Conservation (phyloP, 2,797 vertebrate genomes). For the Melanotaenia pygmaea region DNA sequence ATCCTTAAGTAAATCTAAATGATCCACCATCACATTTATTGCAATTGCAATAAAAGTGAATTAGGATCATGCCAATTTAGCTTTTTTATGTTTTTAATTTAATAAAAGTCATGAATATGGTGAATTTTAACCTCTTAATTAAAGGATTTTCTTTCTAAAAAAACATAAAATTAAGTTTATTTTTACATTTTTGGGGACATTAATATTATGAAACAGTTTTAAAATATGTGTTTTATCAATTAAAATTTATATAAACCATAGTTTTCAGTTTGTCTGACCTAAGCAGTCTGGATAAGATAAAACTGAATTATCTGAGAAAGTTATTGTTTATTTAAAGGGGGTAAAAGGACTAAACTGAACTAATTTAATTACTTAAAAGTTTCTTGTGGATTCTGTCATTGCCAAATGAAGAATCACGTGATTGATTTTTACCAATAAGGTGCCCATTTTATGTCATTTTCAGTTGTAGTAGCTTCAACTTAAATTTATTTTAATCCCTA, state of each 20-base stretch:
- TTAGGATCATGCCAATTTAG: neutral
- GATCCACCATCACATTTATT: slow-evolving; percentile 17
- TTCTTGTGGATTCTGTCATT: neutral
- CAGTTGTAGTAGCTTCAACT: too few relatives aligned
- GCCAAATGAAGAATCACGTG: neutral
- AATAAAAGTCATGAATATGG: neutral
- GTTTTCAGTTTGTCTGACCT: neutral
- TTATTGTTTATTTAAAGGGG: neutral
- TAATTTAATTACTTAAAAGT: neutral
- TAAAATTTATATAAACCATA: neutral
- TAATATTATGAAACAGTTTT: neutral
- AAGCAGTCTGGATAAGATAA: neutral
- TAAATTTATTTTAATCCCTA: neutral
- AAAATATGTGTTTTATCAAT: neutral
- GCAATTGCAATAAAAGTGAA: slow-evolving; percentile 18
- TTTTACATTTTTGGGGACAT: neutral
- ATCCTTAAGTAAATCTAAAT: slow-evolving; percentile 33
- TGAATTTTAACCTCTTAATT: neutral
- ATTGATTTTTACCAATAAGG: too few relatives aligned
- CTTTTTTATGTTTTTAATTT: neutral
- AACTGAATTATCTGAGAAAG: neutral
- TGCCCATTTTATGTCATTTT: neutral
- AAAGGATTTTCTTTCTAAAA: neutral
- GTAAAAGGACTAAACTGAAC: neutral
- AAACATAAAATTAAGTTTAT: neutral